These are phyloP conservation scores for Drosophila sucinea DNA, from an alignment of 1,140 invertebrate species.

Conservation along the genomic window DNA sequence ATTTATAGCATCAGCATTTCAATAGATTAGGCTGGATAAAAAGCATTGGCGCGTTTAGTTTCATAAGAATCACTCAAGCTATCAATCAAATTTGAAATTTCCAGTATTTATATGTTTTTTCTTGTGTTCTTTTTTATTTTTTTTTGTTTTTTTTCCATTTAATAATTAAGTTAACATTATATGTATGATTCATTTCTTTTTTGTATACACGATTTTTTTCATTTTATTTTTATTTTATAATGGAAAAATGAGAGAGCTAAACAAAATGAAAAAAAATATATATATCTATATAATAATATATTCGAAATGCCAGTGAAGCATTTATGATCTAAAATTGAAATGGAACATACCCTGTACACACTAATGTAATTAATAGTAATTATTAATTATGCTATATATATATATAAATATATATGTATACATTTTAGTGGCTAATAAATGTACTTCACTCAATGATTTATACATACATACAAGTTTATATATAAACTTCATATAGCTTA, in stretches of 20 bases:
- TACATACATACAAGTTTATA: slow-evolving; percentile 47
- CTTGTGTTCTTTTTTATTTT: slow-evolving; percentile 40
- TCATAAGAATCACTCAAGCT: background rate
- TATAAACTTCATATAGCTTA: slow-evolving; percentile 71
- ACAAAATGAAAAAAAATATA: slow-evolving; percentile 50
- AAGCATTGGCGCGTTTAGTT: background rate
- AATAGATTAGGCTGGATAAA: background rate
- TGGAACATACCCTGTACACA: slow-evolving; percentile 61
- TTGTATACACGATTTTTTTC: slow-evolving; percentile 12
- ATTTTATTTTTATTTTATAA: slow-evolving; percentile 45
- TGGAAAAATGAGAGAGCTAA: slow-evolving; percentile 52
- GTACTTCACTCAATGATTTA: slow-evolving; percentile 76
- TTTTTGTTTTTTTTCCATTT: slow-evolving; percentile 66
- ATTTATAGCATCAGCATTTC: background rate
- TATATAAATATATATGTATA: slow-evolving; percentile 49
- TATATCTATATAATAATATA: slow-evolving; percentile 53
- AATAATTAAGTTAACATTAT: slow-evolving; percentile 68
- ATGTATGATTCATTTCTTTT: slow-evolving; percentile 58
- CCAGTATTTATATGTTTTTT: background rate
- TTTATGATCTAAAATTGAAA: slow-evolving; percentile 43
- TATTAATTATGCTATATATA: slow-evolving; percentile 48
- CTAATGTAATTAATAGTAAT: slow-evolving; percentile 46
- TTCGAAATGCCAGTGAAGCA: slow-evolving; percentile 64
- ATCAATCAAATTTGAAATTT: slow-evolving; percentile 1
- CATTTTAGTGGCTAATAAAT: slow-evolving; percentile 73